Evolutionary conservation across 2,888 invertebrate genomes (phyloP).

Genomic region (Dysmachus trigonus): DNA sequence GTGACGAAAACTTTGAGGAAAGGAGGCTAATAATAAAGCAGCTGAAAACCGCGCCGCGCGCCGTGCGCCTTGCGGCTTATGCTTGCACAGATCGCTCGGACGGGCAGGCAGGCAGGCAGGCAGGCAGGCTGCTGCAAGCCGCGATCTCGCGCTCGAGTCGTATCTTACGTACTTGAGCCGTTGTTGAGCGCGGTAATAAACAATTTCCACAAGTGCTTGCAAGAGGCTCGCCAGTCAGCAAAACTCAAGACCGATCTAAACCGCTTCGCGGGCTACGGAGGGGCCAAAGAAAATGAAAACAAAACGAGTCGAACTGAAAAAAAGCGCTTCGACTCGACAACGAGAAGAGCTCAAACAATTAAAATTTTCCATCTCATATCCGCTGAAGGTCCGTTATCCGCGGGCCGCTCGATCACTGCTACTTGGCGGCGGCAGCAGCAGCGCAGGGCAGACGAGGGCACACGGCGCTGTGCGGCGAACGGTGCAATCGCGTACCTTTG

Average conservation of each 20-base stretch:
- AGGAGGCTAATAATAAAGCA: conserved; percentile 24
- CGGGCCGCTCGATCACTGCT: background rate
- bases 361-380: conserved; percentile 48
- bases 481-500: background rate
- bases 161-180: background rate
- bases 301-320: background rate
- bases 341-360: conserved; percentile 44
- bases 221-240: background rate
- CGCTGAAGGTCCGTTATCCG: conserved; percentile 45
- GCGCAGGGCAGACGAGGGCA: background rate
- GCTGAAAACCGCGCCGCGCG: too few relatives aligned
- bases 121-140: background rate
- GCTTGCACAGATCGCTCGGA: background rate
- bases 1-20: background rate
- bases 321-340: background rate
- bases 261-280: background rate
- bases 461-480: background rate
- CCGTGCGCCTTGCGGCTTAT: background rate
- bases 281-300: background rate
- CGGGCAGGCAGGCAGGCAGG: too few relatives aligned
- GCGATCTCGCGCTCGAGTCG: background rate
- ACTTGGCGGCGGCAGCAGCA: background rate
- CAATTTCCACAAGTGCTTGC: conserved; percentile 4
- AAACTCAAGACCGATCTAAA: background rate
- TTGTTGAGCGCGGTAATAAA: background rate